Base-by-base conservation (phyloP, 2,888 invertebrate species). In the Conus canariensis region DNA sequence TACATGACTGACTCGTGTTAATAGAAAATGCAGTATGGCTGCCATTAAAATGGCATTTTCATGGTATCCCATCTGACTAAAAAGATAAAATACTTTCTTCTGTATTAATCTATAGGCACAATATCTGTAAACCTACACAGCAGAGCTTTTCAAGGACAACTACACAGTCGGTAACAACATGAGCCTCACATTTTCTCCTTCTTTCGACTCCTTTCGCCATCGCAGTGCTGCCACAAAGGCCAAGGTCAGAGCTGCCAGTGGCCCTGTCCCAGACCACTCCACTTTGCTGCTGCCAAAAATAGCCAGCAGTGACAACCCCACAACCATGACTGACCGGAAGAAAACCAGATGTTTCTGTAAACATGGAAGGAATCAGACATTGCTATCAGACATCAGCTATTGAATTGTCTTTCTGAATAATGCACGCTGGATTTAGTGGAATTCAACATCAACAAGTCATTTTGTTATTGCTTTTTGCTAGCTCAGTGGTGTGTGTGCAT, bases 211-310 rank as follows among this genome's bases (percentile, higher is more conserved):
- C 86, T 94, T 93, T 88, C 96, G 95, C 97, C 96, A 97, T 30
- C 95, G 94, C 64, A 95, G 92, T 9, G 95, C 96, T 59, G 96
- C 96, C 12, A 96, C 95, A 93, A 96, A 96, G 12, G 96, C 95
- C 64, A 96, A 85, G 2, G 96, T 95, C 16, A 96, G 94, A 91
- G 95, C 95, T 97, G 98, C 96, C 80, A 99, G 97, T 7, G 99
- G 96, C 70, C 96, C 96, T 95, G 97, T 97, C 91, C 97, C 97
- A 22, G 97, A 97, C 94, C 97, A 97, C 9, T 98, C 98, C 90
- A 98, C 97, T 91, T 97, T 97, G 93, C 98, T 98, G 93, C 98
- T 98, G 19, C 99, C 99, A 94, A 99, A 98, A 88, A 99, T 98
- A 3, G 98, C 98, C 93, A 98, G 97, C 91, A 99, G 96, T 7